phyloP scores from a whole-genome alignment of 2,888 invertebrate genomes.

The Neelides folsomi region DNA sequence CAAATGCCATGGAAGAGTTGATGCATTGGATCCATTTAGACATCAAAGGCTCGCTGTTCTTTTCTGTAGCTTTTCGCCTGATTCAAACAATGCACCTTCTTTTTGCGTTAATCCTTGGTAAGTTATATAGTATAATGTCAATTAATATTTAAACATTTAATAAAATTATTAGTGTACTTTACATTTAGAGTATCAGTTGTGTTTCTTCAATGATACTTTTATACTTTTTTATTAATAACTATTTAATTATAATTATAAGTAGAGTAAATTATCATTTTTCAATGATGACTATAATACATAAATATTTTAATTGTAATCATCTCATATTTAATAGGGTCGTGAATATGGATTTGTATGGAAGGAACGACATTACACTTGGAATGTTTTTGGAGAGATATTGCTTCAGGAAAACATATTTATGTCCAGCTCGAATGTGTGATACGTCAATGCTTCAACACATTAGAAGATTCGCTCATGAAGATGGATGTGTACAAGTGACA shows the following conservation, averaged over 20 bases:
- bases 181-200: too few relatives aligned
- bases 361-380: conserved; percentile 87
- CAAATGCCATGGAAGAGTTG: conserved; percentile 36
- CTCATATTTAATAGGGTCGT: conserved; percentile 57
- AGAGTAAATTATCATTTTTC: too few relatives aligned
- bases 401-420: conserved; percentile 68
- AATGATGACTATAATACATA: too few relatives aligned
- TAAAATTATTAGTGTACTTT: too few relatives aligned
- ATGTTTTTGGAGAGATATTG: conserved; percentile 87
- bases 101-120: conserved; percentile 84
- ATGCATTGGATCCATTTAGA: conserved; percentile 63
- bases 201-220: too few relatives aligned
- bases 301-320: too few relatives aligned
- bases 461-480: conserved; percentile 77
- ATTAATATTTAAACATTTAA: too few relatives aligned
- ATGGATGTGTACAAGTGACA: conserved; percentile 70
- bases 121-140: conserved; percentile 35
- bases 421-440: conserved; percentile 63
- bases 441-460: conserved; percentile 77
- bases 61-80: conserved; percentile 71
- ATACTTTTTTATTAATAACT: too few relatives aligned
- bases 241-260: too few relatives aligned
- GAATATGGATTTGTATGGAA: conserved; percentile 88
- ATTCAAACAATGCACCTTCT: conserved; percentile 63
- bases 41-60: conserved; percentile 79